Evolutionary conservation across 2,113 vertebrate genomes (phyloP), one percentile per base, ranked within the genome.

Genomic region (Bubalus kerabau): DNA sequence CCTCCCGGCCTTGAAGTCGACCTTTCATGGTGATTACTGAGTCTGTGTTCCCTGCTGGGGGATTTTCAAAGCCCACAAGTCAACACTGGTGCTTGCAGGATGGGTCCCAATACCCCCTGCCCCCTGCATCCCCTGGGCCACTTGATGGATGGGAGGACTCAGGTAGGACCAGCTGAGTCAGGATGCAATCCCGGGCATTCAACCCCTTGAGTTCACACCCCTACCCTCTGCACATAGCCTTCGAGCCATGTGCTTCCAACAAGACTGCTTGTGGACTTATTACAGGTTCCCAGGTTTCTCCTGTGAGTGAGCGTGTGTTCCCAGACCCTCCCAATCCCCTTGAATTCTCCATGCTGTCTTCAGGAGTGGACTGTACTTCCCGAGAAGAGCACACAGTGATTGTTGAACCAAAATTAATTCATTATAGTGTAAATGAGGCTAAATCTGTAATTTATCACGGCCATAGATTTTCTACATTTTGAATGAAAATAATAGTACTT

Each of bases 401-500:
- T 32, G n/a, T 24, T 17, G 67, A 52, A 59, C 86, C 78, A 71
- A 86, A 95, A 91, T 46, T 64, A 93, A 84, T 84, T 96, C 83
- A 92, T 82, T 59, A 16, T n/a, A 30, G 46, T 48, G 43, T 24
- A 71, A 48, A 46, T 8, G 48, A 85, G 90, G 92, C 40, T 76
- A 81, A 76, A 82, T 93, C 82, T 54, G 16, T 67, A 76, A 86
- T 94, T 94, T 67, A 67, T 95, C n/a, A 76, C 4, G 19, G 50
- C 6, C 43, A 54, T 54, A 36, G 82, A 80, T 57, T 95, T 83
- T 95, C 95, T 87, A 13, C 90, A 48, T 85, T 85, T 94, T 46
- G 60, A 54, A 43, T 2, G 52, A 64, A 84, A 74, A 50, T 52
- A 30, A 64, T 76, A 57, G 48, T 43, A 46, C 81, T 59, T 94